Conservation (phyloP, 2,113 vertebrate genomes). For the Zapornia atra region DNA sequence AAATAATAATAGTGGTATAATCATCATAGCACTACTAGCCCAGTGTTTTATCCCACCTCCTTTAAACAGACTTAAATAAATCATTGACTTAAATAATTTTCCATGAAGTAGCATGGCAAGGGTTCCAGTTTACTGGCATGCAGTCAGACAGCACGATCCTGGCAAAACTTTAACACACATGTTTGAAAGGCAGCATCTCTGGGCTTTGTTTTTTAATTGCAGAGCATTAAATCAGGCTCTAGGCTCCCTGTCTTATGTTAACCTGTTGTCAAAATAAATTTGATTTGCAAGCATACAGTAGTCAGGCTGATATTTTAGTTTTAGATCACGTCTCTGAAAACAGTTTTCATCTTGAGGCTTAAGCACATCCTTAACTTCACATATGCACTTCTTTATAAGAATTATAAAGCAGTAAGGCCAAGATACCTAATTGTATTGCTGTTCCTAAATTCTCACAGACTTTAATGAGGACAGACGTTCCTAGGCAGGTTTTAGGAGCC, state of each 20-base stretch:
- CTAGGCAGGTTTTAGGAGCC: not conserved
- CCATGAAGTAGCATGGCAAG: not conserved
- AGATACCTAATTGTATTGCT: not conserved
- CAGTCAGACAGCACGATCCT: not conserved
- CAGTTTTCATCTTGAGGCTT: not conserved
- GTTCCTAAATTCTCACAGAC: not conserved
- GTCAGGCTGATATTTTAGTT: not conserved
- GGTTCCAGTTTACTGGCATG: not conserved
- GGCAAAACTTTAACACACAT: not conserved
- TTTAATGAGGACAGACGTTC: not conserved
- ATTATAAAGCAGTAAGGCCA: not conserved
- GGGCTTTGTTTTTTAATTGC: not conserved
- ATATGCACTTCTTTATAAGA: not conserved
- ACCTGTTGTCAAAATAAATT: slow-evolving; percentile 31
- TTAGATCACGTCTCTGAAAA: not conserved
- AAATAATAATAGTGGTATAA: not conserved
- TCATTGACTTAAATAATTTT: not conserved
- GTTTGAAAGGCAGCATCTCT: not conserved
- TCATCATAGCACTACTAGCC: not conserved
- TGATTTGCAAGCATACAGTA: not conserved
- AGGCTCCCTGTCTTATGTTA: not conserved
- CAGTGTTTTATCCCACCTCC: not conserved
- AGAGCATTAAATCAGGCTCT: not conserved
- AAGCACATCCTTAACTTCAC: not conserved
- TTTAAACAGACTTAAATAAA: slow-evolving; percentile 13